These are phyloP conservation scores for Aporophyla lueneburgensis DNA, from an alignment of 2,888 invertebrate genomes.

Conservation along the genomic window DNA sequence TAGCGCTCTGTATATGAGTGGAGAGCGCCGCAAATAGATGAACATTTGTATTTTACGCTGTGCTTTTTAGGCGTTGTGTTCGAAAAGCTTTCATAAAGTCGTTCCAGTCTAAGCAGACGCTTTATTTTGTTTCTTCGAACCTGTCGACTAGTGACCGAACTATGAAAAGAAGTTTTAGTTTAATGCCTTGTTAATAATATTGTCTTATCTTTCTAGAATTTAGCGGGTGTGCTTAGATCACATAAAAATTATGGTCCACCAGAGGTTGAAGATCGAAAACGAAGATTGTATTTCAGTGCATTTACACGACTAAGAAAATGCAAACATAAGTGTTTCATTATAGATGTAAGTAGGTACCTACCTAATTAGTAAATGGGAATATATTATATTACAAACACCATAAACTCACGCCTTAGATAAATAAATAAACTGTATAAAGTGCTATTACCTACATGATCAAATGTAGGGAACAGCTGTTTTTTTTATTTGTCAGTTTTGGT, in stretches of 20 bases:
- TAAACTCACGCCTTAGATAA: background rate
- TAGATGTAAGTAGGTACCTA: slow-evolving; percentile 80
- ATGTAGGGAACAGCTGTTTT: background rate
- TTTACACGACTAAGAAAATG: slow-evolving; percentile 75
- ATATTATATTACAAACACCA: background rate
- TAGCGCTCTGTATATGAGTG: background rate
- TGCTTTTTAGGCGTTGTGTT: background rate
- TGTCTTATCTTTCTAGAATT: slow-evolving; percentile 72
- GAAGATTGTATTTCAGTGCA: slow-evolving; percentile 74
- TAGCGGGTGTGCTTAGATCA: slow-evolving; percentile 74
- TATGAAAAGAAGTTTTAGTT: background rate
- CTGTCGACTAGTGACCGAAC: background rate
- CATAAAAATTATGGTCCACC: slow-evolving; percentile 79
- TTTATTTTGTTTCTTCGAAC: background rate
- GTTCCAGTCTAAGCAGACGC: background rate
- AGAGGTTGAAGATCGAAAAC: slow-evolving; percentile 76
- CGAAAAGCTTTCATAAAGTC: background rate
- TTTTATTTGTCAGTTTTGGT: background rate
- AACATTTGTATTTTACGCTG: background rate
- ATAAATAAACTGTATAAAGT: background rate
- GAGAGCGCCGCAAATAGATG: background rate
- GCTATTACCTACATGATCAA: too few species aligned
- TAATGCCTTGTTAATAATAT: background rate
- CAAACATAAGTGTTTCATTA: slow-evolving; percentile 76
- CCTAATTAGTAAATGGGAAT: background rate